phyloP scores from a whole-genome alignment of 2,888 invertebrate species.

The Trachelus tabidus region DNA sequence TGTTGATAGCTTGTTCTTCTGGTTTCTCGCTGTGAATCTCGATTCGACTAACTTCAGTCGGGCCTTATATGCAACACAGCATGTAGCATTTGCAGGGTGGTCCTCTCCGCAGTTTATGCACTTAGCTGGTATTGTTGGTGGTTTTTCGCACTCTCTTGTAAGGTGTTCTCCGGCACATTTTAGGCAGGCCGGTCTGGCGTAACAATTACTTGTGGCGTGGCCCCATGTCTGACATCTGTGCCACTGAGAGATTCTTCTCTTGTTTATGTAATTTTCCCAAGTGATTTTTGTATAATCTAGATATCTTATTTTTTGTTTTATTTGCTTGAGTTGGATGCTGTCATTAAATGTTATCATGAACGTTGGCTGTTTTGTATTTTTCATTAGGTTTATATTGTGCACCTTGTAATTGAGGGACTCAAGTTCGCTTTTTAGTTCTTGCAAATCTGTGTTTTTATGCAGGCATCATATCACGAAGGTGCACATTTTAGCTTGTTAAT shows the following conservation, averaged over 20 bases:
- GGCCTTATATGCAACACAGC: conserved; percentile 31
- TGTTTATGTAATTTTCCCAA: conserved; percentile 17
- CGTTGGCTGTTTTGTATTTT: conserved; percentile 5
- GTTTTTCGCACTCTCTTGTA: conserved; percentile 4
- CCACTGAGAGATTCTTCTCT: conserved; percentile 18
- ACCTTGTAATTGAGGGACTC: neutral
- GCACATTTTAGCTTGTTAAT: neutral
- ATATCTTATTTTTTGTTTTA: conserved; percentile 4
- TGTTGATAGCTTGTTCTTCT: too few relatives aligned
- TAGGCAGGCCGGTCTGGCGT: conserved; percentile 19
- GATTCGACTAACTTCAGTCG: conserved; percentile 16
- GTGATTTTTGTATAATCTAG: neutral
- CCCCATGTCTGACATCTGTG: conserved; percentile 20
- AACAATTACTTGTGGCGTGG: conserved; percentile 30
- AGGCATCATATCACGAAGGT: conserved; percentile 6
- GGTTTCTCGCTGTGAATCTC: neutral
- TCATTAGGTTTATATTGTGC: neutral
- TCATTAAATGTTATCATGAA: neutral
- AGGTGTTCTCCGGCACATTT: conserved; percentile 23
- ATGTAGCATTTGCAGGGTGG: conserved; percentile 22
- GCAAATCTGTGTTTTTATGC: neutral
- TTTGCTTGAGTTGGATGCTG: neutral
- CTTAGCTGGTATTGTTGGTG: neutral
- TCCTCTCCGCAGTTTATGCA: conserved; percentile 15
- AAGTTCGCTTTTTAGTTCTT: neutral